Conservation (phyloP, 1,140 invertebrate species). For the Drosophila baimaii region DNA sequence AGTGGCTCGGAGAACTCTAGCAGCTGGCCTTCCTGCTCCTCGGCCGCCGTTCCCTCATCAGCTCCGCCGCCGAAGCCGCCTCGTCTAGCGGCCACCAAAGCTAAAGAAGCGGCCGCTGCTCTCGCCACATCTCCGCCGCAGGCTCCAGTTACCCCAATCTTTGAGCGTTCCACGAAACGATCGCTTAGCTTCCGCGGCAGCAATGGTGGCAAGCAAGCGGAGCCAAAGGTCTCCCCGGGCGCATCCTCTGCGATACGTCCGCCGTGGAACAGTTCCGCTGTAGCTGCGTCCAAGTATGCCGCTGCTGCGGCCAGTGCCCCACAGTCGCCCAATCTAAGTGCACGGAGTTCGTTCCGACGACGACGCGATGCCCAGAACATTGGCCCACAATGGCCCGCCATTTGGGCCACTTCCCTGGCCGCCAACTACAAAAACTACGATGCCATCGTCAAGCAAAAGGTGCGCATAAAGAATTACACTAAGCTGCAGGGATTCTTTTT, state of each 20-base stretch:
- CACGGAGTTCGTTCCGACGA: conserved; percentile 71
- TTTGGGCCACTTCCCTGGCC: conserved; percentile 74
- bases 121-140: conserved; percentile 4
- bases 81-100: conserved; percentile 31
- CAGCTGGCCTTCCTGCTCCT: conserved; percentile 60
- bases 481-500: conserved; percentile 4
- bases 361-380: conserved; percentile 72
- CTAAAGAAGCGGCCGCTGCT: conserved; percentile 48
- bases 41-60: conserved; percentile 9
- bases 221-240: conserved; percentile 40
- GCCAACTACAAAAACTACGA: conserved; percentile 81
- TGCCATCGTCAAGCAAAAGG: conserved; percentile 75
- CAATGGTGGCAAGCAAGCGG: conserved; percentile 1
- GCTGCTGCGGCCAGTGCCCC: conserved; percentile 60
- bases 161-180: conserved; percentile 66
- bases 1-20: conserved; percentile 85
- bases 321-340: conserved; percentile 54
- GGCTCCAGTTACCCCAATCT: conserved; percentile 34
- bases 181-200: conserved; percentile 64
- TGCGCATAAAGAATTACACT: conserved; percentile 63
- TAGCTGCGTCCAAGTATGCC: conserved; percentile 68
- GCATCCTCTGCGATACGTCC: conserved; percentile 69
- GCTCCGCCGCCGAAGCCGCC: conserved; percentile 25
- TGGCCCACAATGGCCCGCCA: conserved; percentile 65
- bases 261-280: conserved; percentile 85